Base-by-base conservation (phyloP, 2,113 vertebrate genomes). In the Mormoops blainvillei region DNA sequence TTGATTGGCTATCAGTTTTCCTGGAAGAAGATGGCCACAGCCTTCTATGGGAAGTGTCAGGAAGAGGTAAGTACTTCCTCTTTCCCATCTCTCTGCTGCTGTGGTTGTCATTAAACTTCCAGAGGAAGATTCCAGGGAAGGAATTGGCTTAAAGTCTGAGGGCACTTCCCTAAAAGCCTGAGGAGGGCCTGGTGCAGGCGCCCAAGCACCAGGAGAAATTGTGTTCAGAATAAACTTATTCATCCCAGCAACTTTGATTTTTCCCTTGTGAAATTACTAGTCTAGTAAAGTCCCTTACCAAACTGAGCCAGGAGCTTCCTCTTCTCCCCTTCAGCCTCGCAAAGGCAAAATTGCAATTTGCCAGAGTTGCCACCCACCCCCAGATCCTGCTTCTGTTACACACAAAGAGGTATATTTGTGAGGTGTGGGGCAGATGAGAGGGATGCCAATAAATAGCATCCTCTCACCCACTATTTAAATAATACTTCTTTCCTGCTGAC, bases 141-240 rank as follows among this genome's bases (percentile, higher is more conserved):
- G 38, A 67, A 50, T 24, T 54, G 74, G 67, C 19, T 13, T 18
- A 38, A 65, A 15, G 14, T 67, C 20, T 67, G 4, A 6, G 11
- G 14, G 7, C 7, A 63, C 33, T 36, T 2, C 5, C 3, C 16
- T 12, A 10, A 4, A 19, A 74, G 5, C 18, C 48, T 1, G n/a
- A 41, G 50, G 33, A 38, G 50, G 31, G 3, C 8, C n/a, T 24
- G 50, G 31, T 28, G 0, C 4, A 26, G 65, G 50, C 11, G 41
- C 13, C 14, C 4, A 19, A 38, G n/a, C 18, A 14, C n/a, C 31
- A 26, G 38, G 50, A 15, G 19, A 52, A 70, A 20, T 14, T 22
- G 56, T 58, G 33, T 28, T 63, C 65, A 9, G 26, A 11, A 26
- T 20, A 3, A 4, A 36, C 48, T 56, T 19, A 45, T 14, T 81